These are phyloP conservation scores for Xenopus tropicalis DNA, from an alignment of 2,113 vertebrate species.

Conservation along the genomic window UCB_Xtro_10.0 CM004444.2:148933501-148934000, in stretches of 20 bases:
- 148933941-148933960: too few relatives aligned
- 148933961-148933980: too few relatives aligned
- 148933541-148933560: conserved; percentile 19
- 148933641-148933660: background rate
- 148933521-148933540: background rate
- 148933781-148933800: conserved; percentile 18
- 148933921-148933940: too few relatives aligned
- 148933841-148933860: background rate
- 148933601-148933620: conserved; percentile 16
- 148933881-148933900: background rate
- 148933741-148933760: background rate
- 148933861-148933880: background rate
- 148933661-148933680: conserved; percentile 3
- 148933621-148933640: background rate
- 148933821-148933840: background rate
- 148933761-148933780: background rate
- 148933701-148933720: conserved; percentile 12
- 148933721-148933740: background rate
- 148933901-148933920: too few relatives aligned
- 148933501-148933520: background rate
- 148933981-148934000: too few relatives aligned
- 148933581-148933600: background rate
- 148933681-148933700: conserved; percentile 28
- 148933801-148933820: background rate
- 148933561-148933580: conserved; percentile 23